A percentile compares a stretch with the other conserved stretches of the same genome.
Conservation (phyloP, 1,140 invertebrate species). For the Probaryconus sp. region DNA sequence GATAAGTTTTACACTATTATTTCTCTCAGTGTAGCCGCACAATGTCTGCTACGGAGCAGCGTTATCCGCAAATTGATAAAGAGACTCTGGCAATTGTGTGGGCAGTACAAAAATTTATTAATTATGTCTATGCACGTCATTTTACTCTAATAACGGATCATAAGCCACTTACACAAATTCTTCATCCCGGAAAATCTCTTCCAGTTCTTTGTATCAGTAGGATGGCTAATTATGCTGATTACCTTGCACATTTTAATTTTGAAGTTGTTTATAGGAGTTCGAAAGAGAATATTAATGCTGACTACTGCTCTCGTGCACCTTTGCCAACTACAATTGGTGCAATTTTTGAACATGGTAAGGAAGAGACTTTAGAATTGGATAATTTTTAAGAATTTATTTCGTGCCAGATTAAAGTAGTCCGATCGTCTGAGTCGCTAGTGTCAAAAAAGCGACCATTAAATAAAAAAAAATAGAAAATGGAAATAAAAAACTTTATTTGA, state of each 20-base stretch:
- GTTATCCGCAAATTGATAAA: constrained; percentile 77
- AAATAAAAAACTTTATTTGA: no score
- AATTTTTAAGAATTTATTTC: constrained; percentile 22
- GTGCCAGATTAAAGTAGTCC: constrained; percentile 27
- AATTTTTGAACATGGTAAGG: not conserved
- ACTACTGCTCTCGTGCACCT: constrained; percentile 23
- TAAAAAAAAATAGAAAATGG: no score
- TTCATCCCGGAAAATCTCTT: constrained; percentile 35
- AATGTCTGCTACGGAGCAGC: constrained; percentile 61
- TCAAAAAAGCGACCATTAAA: no score
- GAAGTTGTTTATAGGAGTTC: constrained; percentile 22
- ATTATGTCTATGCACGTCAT: constrained; percentile 72
- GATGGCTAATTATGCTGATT: constrained; percentile 58
- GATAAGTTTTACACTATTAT: no score
- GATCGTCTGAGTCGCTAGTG: no score
- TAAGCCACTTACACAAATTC: constrained; percentile 71
- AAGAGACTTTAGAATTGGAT: constrained; percentile 8
- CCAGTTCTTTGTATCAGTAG: constrained; percentile 40
- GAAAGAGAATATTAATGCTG: constrained; percentile 39
- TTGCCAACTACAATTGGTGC: not conserved
- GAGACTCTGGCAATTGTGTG: constrained; percentile 77
- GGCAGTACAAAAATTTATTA: constrained; percentile 69
- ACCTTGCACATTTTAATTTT: constrained; percentile 44
- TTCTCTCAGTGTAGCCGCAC: no score
- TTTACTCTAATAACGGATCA: constrained; percentile 78